Conservation (phyloP, 2,888 invertebrate species). For the Tipula vernalis region DNA sequence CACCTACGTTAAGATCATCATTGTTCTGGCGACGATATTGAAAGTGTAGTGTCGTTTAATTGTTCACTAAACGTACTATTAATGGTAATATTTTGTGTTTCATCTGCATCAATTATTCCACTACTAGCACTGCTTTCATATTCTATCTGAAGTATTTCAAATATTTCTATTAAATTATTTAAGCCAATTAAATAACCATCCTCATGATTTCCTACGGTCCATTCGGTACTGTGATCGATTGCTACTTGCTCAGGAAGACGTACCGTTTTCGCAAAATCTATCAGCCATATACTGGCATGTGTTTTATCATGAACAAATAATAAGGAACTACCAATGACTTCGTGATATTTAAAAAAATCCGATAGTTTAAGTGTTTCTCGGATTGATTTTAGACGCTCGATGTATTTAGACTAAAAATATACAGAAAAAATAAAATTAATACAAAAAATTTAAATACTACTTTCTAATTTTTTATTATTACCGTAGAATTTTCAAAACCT, state of each 20-base stretch:
- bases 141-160: conserved; percentile 35
- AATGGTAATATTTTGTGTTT: background rate
- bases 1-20: background rate
- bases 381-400: conserved; percentile 74
- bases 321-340: conserved; percentile 88
- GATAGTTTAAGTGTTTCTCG: conserved; percentile 72
- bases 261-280: conserved; percentile 94
- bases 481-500: conserved; percentile 65
- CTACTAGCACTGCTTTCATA: background rate
- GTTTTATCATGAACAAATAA: conserved; percentile 87
- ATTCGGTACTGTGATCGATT: conserved; percentile 69
- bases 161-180: conserved; percentile 78
- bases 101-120: background rate
- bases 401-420: conserved; percentile 55
- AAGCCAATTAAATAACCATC: conserved; percentile 91
- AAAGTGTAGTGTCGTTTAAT: background rate
- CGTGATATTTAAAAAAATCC: conserved; percentile 82
- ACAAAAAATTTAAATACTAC: background rate
- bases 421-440: background rate
- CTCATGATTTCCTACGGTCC: conserved; percentile 93
- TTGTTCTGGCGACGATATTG: background rate
- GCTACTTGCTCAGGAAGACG: conserved; percentile 58
- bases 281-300: conserved; percentile 89
- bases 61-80: background rate
- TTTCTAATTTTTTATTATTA: conserved; percentile 36